These are phyloP conservation scores for Drosophila mayri DNA, from an alignment of 1,140 invertebrate species.

Conservation along the genomic window DNA sequence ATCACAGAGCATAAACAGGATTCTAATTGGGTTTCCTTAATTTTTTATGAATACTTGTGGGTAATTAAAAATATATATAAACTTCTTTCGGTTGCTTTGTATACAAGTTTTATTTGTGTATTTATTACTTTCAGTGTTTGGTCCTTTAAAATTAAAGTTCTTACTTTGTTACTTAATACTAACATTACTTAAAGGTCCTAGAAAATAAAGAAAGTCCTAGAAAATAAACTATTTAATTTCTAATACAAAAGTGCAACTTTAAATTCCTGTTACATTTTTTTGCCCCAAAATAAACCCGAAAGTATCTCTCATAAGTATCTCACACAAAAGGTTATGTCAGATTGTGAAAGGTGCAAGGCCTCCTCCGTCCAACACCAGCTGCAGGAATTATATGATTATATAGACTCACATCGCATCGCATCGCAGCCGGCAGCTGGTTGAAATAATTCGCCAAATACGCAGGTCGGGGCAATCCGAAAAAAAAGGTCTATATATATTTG, in stretches of 20 bases:
- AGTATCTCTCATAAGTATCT: conserved; percentile 4
- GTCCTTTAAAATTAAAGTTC: background rate
- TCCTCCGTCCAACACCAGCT: conserved; percentile 40
- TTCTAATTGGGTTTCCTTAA: conserved; percentile 23
- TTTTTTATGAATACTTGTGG: background rate
- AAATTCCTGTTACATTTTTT: conserved; percentile 3
- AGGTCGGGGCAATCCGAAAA: conserved; percentile 21
- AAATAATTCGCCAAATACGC: conserved; percentile 56
- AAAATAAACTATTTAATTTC: background rate
- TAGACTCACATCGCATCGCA: conserved; percentile 28
- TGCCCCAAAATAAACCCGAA: conserved; percentile 26
- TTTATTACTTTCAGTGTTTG: background rate
- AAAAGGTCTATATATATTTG: conserved; percentile 60
- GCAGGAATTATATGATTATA: conserved; percentile 51
- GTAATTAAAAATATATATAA: conserved; percentile 2
- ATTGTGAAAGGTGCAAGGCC: conserved; percentile 62
- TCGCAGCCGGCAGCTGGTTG: conserved; percentile 25
- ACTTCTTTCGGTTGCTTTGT: background rate
- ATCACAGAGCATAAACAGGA: conserved; percentile 25
- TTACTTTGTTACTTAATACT: background rate
- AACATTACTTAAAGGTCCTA: background rate
- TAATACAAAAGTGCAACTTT: background rate
- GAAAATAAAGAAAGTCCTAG: background rate
- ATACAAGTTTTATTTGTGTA: background rate
- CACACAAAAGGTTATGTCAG: conserved; percentile 45